phyloP scores from a whole-genome alignment of 2,113 vertebrate species.

The Cairina moschata region DNA sequence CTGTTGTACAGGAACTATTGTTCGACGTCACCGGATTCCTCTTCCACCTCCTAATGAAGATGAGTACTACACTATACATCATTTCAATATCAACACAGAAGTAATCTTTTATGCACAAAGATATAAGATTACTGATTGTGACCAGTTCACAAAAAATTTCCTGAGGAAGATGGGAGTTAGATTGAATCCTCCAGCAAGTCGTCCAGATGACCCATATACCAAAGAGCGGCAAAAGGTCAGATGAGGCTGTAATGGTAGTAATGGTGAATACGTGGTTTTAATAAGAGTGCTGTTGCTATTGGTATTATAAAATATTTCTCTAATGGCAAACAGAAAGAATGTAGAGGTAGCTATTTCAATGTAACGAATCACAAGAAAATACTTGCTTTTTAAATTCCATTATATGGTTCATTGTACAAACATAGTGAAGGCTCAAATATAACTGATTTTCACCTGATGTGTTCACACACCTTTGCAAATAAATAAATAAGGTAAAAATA shows the following conservation, averaged over 20 bases:
- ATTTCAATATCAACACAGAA: constrained; percentile 89
- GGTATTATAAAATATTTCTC: neutral
- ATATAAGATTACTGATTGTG: constrained; percentile 87
- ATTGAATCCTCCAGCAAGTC: constrained; percentile 69
- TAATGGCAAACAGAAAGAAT: neutral
- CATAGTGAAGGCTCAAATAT: neutral
- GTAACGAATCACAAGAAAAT: constrained; percentile 8
- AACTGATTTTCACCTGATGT: constrained; percentile 6
- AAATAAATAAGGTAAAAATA: neutral
- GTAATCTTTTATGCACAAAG: constrained; percentile 82
- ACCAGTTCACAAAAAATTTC: constrained; percentile 88
- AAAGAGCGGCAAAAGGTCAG: constrained; percentile 79
- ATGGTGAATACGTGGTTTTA: neutral
- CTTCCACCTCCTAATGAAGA: constrained; percentile 88
- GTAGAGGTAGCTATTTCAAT: neutral
- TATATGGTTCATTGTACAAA: constrained; percentile 1
- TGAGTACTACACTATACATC: constrained; percentile 84
- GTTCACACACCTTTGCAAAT: neutral
- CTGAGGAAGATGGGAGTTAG: constrained; percentile 85
- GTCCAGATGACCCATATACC: constrained; percentile 85
- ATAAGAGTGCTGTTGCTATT: neutral
- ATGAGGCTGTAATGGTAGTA: neutral
- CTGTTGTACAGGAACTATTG: constrained; percentile 80
- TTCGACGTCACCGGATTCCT: constrained; percentile 86
- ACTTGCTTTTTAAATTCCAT: neutral